Conservation (phyloP, 2,113 vertebrate genomes). For the Podarcis raffonei region DNA sequence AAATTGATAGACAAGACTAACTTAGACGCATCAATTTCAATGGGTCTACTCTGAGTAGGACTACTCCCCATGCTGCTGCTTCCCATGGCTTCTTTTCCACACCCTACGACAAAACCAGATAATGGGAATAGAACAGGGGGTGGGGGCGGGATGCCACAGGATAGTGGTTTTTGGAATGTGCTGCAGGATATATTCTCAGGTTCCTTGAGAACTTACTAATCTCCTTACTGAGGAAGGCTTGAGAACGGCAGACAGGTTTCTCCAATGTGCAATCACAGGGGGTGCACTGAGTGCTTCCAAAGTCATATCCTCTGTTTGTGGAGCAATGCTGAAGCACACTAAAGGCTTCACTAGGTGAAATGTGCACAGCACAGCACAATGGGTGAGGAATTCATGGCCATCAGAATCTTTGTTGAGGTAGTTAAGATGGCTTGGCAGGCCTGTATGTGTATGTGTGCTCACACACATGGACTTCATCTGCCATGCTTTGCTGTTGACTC, state of each 20-base stretch:
- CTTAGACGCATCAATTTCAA: no score
- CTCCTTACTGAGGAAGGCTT: background rate
- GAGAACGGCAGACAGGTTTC: background rate
- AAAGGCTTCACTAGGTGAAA: background rate
- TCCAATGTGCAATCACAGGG: background rate
- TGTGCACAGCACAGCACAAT: background rate
- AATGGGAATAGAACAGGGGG: background rate
- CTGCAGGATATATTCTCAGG: background rate
- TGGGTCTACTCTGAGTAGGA: no score
- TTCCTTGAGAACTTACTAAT: background rate
- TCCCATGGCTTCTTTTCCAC: background rate
- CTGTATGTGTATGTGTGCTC: background rate
- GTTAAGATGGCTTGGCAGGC: no score
- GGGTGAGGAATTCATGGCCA: no score
- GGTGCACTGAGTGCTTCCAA: background rate
- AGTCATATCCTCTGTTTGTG: background rate
- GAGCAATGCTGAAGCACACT: background rate
- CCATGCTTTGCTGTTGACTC: background rate
- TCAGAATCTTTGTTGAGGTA: background rate
- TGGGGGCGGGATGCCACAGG: no score
- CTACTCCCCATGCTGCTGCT: background rate
- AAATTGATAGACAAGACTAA: no score
- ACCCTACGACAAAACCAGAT: background rate
- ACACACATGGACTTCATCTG: background rate
- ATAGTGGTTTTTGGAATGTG: background rate